Percentiles rank a stretch among this genome's conserved stretches.
phyloP scores from a whole-genome alignment of 2,888 invertebrate genomes.

The Drosophila hamatofila region DNA sequence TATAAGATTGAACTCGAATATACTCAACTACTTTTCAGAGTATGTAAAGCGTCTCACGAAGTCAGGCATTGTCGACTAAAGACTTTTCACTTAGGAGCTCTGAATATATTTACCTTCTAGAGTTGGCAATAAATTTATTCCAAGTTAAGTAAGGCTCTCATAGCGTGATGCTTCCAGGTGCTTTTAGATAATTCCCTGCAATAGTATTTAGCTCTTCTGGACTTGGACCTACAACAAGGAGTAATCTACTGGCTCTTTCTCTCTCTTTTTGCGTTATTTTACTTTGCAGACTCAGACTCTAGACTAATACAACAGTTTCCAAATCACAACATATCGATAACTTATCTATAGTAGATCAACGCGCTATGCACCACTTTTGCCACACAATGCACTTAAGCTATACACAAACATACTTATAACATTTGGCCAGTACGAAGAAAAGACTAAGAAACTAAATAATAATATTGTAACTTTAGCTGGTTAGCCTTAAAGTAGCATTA shows the following conservation, averaged over 20 bases:
- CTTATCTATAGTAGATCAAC: conserved; percentile 81
- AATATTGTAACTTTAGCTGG: conserved; percentile 19
- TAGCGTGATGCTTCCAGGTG: conserved; percentile 17
- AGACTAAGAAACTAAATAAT: conserved; percentile 37
- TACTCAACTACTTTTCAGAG: not conserved
- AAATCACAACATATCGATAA: conserved; percentile 84
- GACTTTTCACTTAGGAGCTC: not conserved
- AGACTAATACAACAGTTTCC: conserved; percentile 83
- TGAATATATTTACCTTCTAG: not conserved
- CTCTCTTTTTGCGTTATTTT: conserved; percentile 59
- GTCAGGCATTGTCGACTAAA: not conserved
- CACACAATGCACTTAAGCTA: conserved; percentile 41
- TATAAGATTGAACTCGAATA: not conserved
- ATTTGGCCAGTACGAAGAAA: conserved; percentile 42
- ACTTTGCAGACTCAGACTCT: conserved; percentile 84
- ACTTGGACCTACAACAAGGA: conserved; percentile 42
- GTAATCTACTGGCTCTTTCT: conserved; percentile 60
- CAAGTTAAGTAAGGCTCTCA: not conserved
- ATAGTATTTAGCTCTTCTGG: conserved; percentile 21
- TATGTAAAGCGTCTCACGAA: not conserved
- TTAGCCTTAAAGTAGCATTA: conserved; percentile 49
- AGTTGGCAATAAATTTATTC: not conserved
- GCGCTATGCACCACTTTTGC: conserved; percentile 32
- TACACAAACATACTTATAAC: conserved; percentile 17
- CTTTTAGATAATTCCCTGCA: not conserved